These are phyloP conservation scores for Chorisops tibialis DNA, from an alignment of 2,888 invertebrate genomes.

Conservation along the genomic window DNA sequence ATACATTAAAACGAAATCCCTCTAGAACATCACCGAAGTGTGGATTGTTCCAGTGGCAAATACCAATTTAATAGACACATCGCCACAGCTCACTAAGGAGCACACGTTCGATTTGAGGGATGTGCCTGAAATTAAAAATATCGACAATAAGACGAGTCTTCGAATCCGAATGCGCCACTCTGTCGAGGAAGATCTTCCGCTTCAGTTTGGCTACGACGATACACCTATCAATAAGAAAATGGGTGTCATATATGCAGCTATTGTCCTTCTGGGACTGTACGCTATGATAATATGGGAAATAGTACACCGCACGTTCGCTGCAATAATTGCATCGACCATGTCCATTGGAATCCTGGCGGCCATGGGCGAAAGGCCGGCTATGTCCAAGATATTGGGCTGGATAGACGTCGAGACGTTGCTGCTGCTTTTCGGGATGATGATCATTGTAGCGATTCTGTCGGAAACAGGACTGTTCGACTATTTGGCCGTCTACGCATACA, in stretches of 20 bases:
- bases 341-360: conserved; percentile 68
- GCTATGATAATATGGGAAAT: conserved; percentile 73
- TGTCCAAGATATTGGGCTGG: conserved; percentile 70
- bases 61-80: conserved; percentile 46
- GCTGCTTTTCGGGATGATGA: conserved; percentile 76
- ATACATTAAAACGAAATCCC: background rate
- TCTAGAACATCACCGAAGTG: conserved; percentile 33
- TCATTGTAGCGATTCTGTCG: conserved; percentile 70
- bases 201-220: conserved; percentile 61
- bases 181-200: conserved; percentile 46
- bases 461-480: conserved; percentile 80
- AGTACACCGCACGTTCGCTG: conserved; percentile 70
- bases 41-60: conserved; percentile 48
- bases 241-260: conserved; percentile 69
- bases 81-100: conserved; percentile 53
- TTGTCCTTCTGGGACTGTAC: conserved; percentile 72
- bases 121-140: conserved; percentile 24
- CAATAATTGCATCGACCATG: conserved; percentile 68
- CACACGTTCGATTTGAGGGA: conserved; percentile 41
- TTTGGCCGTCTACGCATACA: conserved; percentile 66
- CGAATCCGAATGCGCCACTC: conserved; percentile 44
- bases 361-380: conserved; percentile 66
- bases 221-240: conserved; percentile 62
- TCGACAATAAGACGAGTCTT: conserved; percentile 34
- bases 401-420: conserved; percentile 70